Evolutionary conservation across 1,140 invertebrate species (phyloP), one percentile per base, ranked within the genome.

Genomic region (Meteorus sp.): DNA sequence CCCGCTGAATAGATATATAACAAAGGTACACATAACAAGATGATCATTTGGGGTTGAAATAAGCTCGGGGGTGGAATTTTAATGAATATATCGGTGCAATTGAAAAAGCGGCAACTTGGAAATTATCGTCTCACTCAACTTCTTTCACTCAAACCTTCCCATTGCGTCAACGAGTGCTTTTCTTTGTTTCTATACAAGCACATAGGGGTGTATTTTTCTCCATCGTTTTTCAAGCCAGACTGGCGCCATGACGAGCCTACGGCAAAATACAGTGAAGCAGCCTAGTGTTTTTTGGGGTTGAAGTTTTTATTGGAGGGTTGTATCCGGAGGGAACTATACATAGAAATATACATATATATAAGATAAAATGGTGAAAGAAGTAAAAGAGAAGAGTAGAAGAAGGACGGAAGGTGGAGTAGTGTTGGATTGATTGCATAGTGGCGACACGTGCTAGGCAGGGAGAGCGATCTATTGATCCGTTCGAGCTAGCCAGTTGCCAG

Each of bases 401-500:
- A n/a, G n/a, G n/a, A n/a, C n/a, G n/a, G n/a, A n/a, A n/a, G n/a
- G n/a, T n/a, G n/a, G n/a, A n/a, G n/a, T n/a, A n/a, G n/a, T n/a
- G n/a, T n/a, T 33, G 51, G 20, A 53, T 39, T 53, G 33, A 53
- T 53, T 13, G 13, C 23, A 29, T 33, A 45, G 53, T 56, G 13
- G 35, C 33, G 53, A 45, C 53, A 56, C 53, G 53, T 56, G 53
- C 41, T 45, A 45, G 17, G 25, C n/a, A n/a, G 23, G 19, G 53
- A 45, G 17, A 20, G 9, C 2, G 29, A 25, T 44, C 53, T 56
- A 56, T 56, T 56, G 53, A 56, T 56, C 53, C 53, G 45, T 43
- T 31, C 27, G n/a, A n/a, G n/a, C n/a, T n/a, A n/a, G n/a, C 33
- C 39, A 31, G 53, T 56, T 56, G 53, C 53, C 53, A 56, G 23